phyloP scores from a whole-genome alignment of 2,113 vertebrate species.

The Eublepharis macularius region DNA sequence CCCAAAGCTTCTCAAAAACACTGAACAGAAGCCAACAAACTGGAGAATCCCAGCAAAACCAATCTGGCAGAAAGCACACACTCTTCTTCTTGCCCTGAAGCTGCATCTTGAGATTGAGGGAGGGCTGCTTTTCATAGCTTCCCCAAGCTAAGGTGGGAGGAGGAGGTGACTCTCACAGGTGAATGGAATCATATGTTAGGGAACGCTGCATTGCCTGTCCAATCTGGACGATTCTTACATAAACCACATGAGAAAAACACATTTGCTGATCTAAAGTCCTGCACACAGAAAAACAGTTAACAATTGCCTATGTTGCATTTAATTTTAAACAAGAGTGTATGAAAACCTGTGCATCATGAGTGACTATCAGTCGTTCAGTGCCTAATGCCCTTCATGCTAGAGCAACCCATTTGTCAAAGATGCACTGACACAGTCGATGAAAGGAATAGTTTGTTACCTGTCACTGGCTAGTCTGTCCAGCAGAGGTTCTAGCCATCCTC shows the following conservation, averaged over 20 bases:
- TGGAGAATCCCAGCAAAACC: no score
- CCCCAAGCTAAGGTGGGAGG: no score
- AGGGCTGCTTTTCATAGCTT: no score
- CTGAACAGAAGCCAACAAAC: no score
- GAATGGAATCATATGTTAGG: neutral
- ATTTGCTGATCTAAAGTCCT: neutral
- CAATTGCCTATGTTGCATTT: neutral
- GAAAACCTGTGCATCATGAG: neutral
- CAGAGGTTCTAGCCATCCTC: constrained; percentile 89
- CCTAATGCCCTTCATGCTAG: neutral
- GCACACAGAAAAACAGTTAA: neutral
- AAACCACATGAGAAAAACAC: no score
- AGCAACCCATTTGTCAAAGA: neutral
- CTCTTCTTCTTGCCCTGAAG: no score
- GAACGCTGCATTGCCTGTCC: no score
- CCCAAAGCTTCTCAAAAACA: no score
- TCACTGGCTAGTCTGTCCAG: constrained; percentile 84
- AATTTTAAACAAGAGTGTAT: constrained; percentile 5
- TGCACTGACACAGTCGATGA: neutral
- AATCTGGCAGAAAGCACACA: no score
- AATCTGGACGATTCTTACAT: no score
- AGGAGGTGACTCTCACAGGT: no score
- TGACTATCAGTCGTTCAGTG: neutral
- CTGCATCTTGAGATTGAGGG: no score
- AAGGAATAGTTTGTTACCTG: constrained; percentile 74